Percentiles rank a stretch among this genome's conserved stretches.
Evolutionary conservation across 2,797 vertebrate genomes (phyloP).

Genomic region (Poeciliopsis infans): DNA sequence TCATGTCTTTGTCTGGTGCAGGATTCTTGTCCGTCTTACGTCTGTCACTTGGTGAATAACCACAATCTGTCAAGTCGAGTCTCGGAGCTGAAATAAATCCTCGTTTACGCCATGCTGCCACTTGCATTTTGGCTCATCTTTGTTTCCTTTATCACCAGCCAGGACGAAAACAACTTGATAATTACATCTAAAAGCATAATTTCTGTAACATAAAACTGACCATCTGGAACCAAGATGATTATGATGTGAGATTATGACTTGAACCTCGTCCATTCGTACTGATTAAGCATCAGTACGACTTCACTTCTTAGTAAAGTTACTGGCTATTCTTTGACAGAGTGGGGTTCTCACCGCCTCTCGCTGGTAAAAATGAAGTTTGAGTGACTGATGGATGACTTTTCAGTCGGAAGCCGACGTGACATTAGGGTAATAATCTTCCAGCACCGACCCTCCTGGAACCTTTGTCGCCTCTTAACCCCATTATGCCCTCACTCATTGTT

Average conservation of each 20-base stretch:
- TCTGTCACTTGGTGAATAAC: too few relatives aligned
- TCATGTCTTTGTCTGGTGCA: too few relatives aligned
- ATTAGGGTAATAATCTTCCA: conserved; percentile 60
- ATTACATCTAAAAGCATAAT: not conserved
- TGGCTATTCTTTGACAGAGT: not conserved
- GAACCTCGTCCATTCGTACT: not conserved
- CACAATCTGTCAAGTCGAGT: too few relatives aligned
- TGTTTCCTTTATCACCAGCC: too few relatives aligned
- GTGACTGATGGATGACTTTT: not conserved
- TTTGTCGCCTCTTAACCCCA: conserved; percentile 48
- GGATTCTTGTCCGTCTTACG: too few relatives aligned
- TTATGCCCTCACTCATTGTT: conserved; percentile 52
- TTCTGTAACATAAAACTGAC: not conserved
- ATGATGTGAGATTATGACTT: not conserved
- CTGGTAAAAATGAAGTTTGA: not conserved
- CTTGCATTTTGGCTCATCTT: too few relatives aligned
- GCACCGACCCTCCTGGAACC: conserved; percentile 48
- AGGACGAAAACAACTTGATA: too few relatives aligned
- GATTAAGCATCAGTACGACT: not conserved
- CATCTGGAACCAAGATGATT: not conserved
- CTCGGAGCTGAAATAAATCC: too few relatives aligned
- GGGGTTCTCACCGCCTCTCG: not conserved
- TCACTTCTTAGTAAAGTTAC: not conserved
- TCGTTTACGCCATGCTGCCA: too few relatives aligned
- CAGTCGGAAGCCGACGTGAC: conserved; percentile 14